phyloP scores from a whole-genome alignment of 2,888 invertebrate species.

The Limnephilus marmoratus region DNA sequence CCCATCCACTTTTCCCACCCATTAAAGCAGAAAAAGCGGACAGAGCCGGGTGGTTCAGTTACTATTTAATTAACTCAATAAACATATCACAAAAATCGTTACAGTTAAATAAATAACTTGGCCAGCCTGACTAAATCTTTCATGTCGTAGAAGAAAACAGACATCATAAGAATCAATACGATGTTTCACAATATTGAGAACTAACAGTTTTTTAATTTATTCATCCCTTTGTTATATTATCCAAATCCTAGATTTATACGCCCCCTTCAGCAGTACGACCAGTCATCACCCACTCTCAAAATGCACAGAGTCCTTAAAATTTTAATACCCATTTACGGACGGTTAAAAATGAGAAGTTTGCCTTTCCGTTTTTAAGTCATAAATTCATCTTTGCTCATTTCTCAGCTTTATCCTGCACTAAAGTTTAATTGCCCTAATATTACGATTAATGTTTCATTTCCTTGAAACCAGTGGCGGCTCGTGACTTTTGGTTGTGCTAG shows the following conservation, averaged over 20 bases:
- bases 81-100: no score
- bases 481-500: no score
- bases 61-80: no score
- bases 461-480: constrained; percentile 5
- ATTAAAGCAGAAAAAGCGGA: no score
- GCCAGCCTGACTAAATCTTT: no score
- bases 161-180: neutral
- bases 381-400: constrained; percentile 62
- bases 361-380: constrained; percentile 62
- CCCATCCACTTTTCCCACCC: no score
- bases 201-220: neutral
- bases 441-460: constrained; percentile 48
- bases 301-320: constrained; percentile 53
- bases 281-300: constrained; percentile 2
- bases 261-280: neutral
- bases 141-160: neutral
- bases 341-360: constrained; percentile 60
- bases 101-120: no score
- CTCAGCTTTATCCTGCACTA: constrained; percentile 43
- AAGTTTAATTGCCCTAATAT: constrained; percentile 49
- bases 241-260: neutral
- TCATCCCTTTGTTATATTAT: neutral
- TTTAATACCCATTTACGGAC: constrained; percentile 65
- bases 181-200: neutral
- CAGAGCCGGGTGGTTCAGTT: no score